Evolutionary conservation across 2,888 invertebrate species (phyloP), one percentile per base, ranked within the genome.

Genomic region (Orchestes rusci): DNA sequence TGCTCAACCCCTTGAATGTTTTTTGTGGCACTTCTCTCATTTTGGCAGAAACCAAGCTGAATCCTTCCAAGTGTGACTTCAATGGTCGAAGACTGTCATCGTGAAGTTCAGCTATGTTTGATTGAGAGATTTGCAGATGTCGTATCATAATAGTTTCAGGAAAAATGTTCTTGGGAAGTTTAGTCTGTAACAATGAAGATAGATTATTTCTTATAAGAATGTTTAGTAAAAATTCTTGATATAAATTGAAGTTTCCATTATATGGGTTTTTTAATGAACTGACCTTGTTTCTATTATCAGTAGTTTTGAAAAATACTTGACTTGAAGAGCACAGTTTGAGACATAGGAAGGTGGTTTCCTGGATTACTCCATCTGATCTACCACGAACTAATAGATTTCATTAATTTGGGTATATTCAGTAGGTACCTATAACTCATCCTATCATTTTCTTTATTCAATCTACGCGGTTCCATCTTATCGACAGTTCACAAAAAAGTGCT

Each of bases 21-120:
- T 85, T 86, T 56, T 84, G 83, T 2, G 89, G 89, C 53, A 89
- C 77, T 68, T 79, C 77, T 55, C 75, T 74, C 52, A 84, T 69
- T 61, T 82, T 82, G 53, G 87, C 83, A 50, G 84, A 84, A 51
- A 84, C 77, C 59, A 89, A 74, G 62, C 82, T 84, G 59, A 89
- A 70, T 30, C 86, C 84, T 70, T 87, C 86, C 63, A 87, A 72
- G 61, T 83, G 81, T 61, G 79, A 77, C 65, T 80, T 80, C 53
- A 87, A 70, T 58, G 80, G 78, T 59, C 74, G 71, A 60, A 88
- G 76, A 53, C 82, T 80, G 62, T 80, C 80, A 67, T 86, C 85
- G 63, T 75, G 75, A 43, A 83, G 68, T 55, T 80, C 79, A 57
- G 74, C 75, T 56, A 86, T 70, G 56, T 75, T 79, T 51, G 77